phyloP scores from a whole-genome alignment of 2,113 vertebrate species.

The Noturus placidus region DNA sequence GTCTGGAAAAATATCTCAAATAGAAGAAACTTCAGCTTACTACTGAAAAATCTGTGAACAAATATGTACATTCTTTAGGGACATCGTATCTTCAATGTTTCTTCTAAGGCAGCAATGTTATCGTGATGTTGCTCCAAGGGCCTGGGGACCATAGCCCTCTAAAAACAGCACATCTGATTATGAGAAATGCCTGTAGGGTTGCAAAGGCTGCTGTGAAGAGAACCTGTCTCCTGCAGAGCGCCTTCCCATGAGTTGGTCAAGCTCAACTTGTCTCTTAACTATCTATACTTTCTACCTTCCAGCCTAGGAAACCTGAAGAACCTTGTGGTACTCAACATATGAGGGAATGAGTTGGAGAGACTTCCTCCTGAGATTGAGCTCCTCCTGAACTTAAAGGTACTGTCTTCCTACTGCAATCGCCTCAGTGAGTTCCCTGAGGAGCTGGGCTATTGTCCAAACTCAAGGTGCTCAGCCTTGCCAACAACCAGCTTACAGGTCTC shows the following conservation, averaged over 20 bases:
- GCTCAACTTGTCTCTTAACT: slow-evolving; percentile 90
- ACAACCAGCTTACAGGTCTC: slow-evolving; percentile 83
- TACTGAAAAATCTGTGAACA: not conserved
- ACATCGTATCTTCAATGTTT: slow-evolving; percentile 34
- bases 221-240: slow-evolving; percentile 67
- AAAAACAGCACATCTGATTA: slow-evolving; percentile 65
- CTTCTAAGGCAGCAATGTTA: slow-evolving; percentile 30
- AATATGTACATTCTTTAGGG: not conserved
- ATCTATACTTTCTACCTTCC: slow-evolving; percentile 79
- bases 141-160: slow-evolving; percentile 77
- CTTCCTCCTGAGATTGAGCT: slow-evolving; percentile 86
- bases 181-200: slow-evolving; percentile 54
- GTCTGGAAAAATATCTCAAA: not conserved
- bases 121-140: slow-evolving; percentile 1
- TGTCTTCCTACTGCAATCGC: slow-evolving; percentile 86
- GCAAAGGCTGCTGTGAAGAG: slow-evolving; percentile 68
- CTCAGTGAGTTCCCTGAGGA: slow-evolving; percentile 86
- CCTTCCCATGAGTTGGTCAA: slow-evolving; percentile 83
- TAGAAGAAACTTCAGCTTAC: not conserved
- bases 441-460: slow-evolving; percentile 81
- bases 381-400: slow-evolving; percentile 82
- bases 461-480: slow-evolving; percentile 89
- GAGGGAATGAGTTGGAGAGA: slow-evolving; percentile 81
- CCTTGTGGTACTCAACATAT: slow-evolving; percentile 86
- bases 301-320: slow-evolving; percentile 78